Conservation (phyloP, 1,140 invertebrate genomes). For the Trichonephila clavipes region DNA sequence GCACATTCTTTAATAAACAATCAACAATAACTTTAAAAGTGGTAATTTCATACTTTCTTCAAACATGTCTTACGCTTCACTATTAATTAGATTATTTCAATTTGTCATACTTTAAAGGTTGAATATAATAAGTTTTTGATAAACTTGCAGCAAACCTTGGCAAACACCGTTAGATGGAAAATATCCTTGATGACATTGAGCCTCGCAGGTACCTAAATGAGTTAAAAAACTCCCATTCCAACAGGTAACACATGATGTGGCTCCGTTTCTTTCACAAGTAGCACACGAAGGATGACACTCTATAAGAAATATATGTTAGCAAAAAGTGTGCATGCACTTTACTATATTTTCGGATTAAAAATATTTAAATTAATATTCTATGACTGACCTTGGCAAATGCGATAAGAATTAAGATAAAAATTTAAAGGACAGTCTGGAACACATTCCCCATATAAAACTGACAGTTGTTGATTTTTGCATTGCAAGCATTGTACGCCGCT, state of each 20-base stretch:
- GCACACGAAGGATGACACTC: conserved; percentile 61
- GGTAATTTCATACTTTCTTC: too few species aligned
- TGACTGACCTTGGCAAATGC: conserved; percentile 43
- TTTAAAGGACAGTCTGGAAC: conserved; percentile 4
- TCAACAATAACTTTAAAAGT: too few species aligned
- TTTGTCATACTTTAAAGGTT: too few species aligned
- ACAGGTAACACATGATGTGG: conserved; percentile 58
- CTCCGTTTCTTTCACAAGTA: conserved; percentile 63
- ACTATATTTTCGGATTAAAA: too few species aligned
- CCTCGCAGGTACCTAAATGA: conserved; percentile 62
- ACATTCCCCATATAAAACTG: conserved; percentile 58
- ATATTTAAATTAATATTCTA: neutral
- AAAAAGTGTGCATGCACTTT: neutral
- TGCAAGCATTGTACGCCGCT: conserved; percentile 27
- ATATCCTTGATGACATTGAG: conserved; percentile 51
- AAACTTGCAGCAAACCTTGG: conserved; percentile 42
- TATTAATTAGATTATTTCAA: too few species aligned
- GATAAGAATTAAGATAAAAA: conserved; percentile 50
- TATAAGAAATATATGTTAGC: neutral
- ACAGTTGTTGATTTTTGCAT: conserved; percentile 44
- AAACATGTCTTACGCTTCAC: too few species aligned
- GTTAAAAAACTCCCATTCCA: conserved; percentile 52
- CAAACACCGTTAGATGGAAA: conserved; percentile 59
- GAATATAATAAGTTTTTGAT: neutral
- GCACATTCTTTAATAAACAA: too few species aligned